A percentile compares a stretch with the other conserved stretches of the same genome.
These are phyloP conservation scores for Operophtera brumata DNA, from an alignment of 2,888 invertebrate species.

Conservation along the genomic window DNA sequence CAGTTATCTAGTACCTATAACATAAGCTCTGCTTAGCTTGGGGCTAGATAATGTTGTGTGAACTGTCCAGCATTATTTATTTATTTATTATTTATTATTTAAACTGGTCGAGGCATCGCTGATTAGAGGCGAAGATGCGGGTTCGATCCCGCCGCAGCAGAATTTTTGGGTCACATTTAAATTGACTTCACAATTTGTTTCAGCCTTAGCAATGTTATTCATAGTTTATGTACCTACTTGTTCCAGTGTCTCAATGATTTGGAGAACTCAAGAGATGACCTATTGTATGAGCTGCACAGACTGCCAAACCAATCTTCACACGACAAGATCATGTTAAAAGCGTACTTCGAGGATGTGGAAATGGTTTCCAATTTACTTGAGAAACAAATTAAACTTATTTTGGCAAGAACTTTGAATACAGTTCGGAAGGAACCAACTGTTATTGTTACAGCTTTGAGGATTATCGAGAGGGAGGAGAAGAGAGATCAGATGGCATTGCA, in stretches of 20 bases:
- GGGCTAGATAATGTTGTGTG: too few relatives aligned
- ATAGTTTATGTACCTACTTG: neutral
- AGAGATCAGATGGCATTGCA: conserved; percentile 93
- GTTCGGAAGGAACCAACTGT: conserved; percentile 96
- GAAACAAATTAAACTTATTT: conserved; percentile 93
- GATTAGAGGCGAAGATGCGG: too few relatives aligned
- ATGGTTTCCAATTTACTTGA: conserved; percentile 92
- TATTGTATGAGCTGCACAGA: conserved; percentile 96
- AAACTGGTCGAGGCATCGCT: too few relatives aligned
- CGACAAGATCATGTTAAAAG: conserved; percentile 95
- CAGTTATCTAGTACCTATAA: too few relatives aligned
- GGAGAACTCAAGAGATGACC: conserved; percentile 97
- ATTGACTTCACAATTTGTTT: too few relatives aligned
- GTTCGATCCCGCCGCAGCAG: too few relatives aligned
- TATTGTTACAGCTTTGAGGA: conserved; percentile 96
- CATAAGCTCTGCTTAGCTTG: too few relatives aligned
- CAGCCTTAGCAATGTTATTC: neutral
- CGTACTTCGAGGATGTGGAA: conserved; percentile 98
- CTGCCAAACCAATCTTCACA: conserved; percentile 94
- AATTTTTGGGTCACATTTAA: too few relatives aligned
- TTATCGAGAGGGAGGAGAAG: conserved; percentile 98
- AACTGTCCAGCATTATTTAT: too few relatives aligned
- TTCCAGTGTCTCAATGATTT: conserved; percentile 93
- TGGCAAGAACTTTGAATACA: conserved; percentile 94
- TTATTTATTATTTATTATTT: too few relatives aligned